Evolutionary conservation across 2,888 invertebrate genomes (phyloP).

Genomic region (Drymonia ruficornis): DNA sequence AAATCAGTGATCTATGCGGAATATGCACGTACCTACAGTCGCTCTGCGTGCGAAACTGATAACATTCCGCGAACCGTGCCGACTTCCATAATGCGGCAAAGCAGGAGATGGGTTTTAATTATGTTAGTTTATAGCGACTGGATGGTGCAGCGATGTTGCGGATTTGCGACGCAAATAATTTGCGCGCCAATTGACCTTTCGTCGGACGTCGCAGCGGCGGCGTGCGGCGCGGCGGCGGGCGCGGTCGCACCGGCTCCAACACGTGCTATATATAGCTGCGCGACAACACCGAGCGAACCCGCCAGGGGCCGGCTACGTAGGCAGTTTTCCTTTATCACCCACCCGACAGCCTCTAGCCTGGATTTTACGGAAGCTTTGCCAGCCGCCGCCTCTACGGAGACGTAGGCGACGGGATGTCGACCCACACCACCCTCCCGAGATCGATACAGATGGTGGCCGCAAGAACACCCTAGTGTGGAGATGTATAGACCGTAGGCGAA

Average conservation of each 20-base stretch:
- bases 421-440: constrained; percentile 80
- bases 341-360: constrained; percentile 78
- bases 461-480: constrained; percentile 68
- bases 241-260: constrained; percentile 73
- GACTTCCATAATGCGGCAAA: constrained; percentile 28
- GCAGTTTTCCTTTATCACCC: constrained; percentile 82
- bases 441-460: constrained; percentile 81
- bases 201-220: constrained; percentile 72
- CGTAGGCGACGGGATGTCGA: constrained; percentile 77
- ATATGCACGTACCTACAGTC: background rate
- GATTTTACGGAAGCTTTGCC: constrained; percentile 76
- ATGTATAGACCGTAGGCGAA: constrained; percentile 50
- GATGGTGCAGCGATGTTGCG: constrained; percentile 69
- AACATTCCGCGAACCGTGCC: constrained; percentile 12
- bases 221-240: constrained; percentile 64
- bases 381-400: constrained; percentile 67
- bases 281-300: constrained; percentile 76
- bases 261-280: constrained; percentile 80
- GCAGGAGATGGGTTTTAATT: constrained; percentile 35
- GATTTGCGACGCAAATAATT: constrained; percentile 84
- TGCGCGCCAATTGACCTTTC: constrained; percentile 85
- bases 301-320: constrained; percentile 80
- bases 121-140: constrained; percentile 42
- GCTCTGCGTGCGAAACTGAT: constrained; percentile 18
- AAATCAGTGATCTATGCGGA: constrained; percentile 34